Conservation (phyloP, 1,140 invertebrate species). For the Drosophila pectinifera region DNA sequence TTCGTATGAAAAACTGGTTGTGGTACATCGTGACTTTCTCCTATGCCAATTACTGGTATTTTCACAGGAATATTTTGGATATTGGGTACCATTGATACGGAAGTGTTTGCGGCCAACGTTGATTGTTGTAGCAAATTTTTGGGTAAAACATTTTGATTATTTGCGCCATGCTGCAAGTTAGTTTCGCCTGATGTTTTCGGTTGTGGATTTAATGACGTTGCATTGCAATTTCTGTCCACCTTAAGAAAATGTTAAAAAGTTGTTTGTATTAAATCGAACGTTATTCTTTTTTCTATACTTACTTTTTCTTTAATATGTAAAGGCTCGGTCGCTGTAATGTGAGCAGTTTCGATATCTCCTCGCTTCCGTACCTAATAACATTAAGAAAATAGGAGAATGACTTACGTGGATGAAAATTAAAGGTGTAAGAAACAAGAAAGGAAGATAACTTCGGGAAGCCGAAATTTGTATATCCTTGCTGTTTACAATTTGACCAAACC, state of each 20-base stretch:
- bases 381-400: not conserved
- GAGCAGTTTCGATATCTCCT: conserved; percentile 75
- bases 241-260: conserved; percentile 15
- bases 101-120: conserved; percentile 33
- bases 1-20: conserved; percentile 38
- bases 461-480: not conserved
- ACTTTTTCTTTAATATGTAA: conserved; percentile 82
- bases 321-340: conserved; percentile 78
- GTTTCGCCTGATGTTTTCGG: conserved; percentile 54
- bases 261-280: no score
- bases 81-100: conserved; percentile 30
- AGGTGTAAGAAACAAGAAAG: not conserved
- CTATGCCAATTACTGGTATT: conserved; percentile 27
- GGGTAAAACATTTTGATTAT: conserved; percentile 61
- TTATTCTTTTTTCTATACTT: not conserved
- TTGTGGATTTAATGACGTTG: conserved; percentile 85
- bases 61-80: conserved; percentile 58
- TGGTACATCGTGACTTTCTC: conserved; percentile 26
- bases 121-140: conserved; percentile 32
- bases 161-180: conserved; percentile 50
- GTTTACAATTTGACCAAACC: not conserved
- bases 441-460: not conserved
- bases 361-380: conserved; percentile 62
- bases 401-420: not conserved
- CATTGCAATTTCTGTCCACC: conserved; percentile 91